Evolutionary conservation across 2,797 vertebrate species (phyloP), one percentile per base, ranked within the genome.

Genomic region (Loris lydekkerianus): DNA sequence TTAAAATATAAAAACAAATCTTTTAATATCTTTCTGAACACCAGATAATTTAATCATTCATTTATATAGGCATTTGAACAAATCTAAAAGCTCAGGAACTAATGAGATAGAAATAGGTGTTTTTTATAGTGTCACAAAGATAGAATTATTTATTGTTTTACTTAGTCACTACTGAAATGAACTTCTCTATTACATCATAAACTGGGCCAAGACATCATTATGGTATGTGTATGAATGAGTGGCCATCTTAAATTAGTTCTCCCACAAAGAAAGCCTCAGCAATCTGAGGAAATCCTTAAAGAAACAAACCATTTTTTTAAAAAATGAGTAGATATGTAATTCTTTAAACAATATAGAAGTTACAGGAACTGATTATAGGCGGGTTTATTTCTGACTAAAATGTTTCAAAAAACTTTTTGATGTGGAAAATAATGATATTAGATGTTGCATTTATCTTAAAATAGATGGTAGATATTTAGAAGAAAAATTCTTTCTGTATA

Each of bases 131-230:
- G 72, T 92, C 61, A 91, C 82, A 86, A 97, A 97, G 95, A 97
- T 93, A 86, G 67, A 96, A 90, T 96, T 93, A 89, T 91, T 97
- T 97, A 89, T 91, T 95, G 92, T 90, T 97, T 95, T 97, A 88
- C 84, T 95, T 95, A 93, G 92, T 97, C 95, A 95, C 61, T 95
- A 63, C 43, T 95, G 27, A 94, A 91, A 96, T 97, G 78, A 97
- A 92, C 95, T 91, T 97, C 88, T 94, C 72, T 29, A 73, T 95
- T 97, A 92, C 83, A 94, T 81, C 95, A 93, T 86, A 92, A 97
- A 95, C 18, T 43, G 61, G 94, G 43, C 85, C 93, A 96, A 61
- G 77, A 96, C 13, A 91, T 14, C 78, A 94, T 97, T 88, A 67
- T 93, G 46, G 86, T 70, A 43, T 58, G 69, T 86, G 83, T 23